Evolutionary conservation across 2,888 invertebrate species (phyloP).

Genomic region (Blastobasis lacticolella): DNA sequence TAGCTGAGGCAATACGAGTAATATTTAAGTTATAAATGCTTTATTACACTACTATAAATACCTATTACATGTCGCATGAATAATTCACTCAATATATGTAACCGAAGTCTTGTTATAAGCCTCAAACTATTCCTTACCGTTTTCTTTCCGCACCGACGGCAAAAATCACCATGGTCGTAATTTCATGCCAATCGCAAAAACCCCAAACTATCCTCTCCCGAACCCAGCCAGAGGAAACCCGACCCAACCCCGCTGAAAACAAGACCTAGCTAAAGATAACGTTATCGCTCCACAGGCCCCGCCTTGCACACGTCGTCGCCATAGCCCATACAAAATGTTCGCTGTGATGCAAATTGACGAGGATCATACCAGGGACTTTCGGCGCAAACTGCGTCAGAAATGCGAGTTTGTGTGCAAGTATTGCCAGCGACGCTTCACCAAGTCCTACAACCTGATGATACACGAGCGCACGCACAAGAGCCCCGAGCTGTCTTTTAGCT

Average conservation of each 20-base stretch:
- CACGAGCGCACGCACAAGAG: conserved; percentile 99
- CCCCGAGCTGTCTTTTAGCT: conserved; percentile 95
- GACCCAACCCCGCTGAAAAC: conserved; percentile 8
- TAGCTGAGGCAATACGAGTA: no score
- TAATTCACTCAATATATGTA: no score
- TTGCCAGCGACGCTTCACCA: conserved; percentile 97
- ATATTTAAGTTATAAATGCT: no score
- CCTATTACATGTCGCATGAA: no score
- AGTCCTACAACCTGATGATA: conserved; percentile 98
- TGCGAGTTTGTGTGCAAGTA: conserved; percentile 99
- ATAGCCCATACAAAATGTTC: conserved; percentile 82
- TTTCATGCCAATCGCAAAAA: no score
- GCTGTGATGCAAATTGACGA: conserved; percentile 94
- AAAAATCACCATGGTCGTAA: no score
- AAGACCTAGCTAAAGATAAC: conserved; percentile 37
- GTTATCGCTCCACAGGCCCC: conserved; percentile 63
- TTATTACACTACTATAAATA: no score
- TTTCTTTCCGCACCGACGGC: no score
- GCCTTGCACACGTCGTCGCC: conserved; percentile 40
- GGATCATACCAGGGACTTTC: conserved; percentile 89
- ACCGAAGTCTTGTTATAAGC: no score
- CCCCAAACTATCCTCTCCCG: no score
- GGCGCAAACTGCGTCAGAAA: conserved; percentile 92
- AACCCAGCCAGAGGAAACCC: background rate
- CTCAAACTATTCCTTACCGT: no score